Conservation (phyloP, 2,113 vertebrate genomes). For the Anhinga anhinga region DNA sequence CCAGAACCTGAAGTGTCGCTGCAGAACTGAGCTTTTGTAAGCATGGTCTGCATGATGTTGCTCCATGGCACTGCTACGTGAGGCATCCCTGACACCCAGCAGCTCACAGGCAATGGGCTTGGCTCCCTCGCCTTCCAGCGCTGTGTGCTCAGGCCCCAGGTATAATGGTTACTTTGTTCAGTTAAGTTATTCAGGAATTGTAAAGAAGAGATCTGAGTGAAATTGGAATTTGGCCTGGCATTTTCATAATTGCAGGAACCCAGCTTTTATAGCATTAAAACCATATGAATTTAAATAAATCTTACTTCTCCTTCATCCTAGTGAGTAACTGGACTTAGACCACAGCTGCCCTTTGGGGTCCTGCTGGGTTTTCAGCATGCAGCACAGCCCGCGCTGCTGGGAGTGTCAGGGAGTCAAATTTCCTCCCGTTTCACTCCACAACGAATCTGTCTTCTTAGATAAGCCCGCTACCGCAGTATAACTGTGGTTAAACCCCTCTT, state of each 20-base stretch:
- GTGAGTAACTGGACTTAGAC: background rate
- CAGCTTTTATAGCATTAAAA: background rate
- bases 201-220: background rate
- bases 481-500: background rate
- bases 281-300: slow-evolving; percentile 19
- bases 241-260: slow-evolving; percentile 62
- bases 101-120: background rate
- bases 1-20: background rate
- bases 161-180: slow-evolving; percentile 46
- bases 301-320: background rate
- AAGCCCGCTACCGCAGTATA: background rate
- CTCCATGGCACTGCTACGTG: rapidly evolving
- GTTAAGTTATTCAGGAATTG: background rate
- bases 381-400: rapidly evolving
- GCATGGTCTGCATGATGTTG: rapidly evolving
- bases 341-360: background rate
- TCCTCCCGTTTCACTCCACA: background rate
- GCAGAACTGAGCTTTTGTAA: background rate
- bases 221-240: slow-evolving; percentile 1
- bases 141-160: background rate
- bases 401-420: background rate
- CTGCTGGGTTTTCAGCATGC: background rate
- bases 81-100: background rate
- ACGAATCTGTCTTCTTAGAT: background rate
- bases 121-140: background rate